phyloP scores from a whole-genome alignment of 2,113 vertebrate species.

The Setophaga kirtlandii region DNA sequence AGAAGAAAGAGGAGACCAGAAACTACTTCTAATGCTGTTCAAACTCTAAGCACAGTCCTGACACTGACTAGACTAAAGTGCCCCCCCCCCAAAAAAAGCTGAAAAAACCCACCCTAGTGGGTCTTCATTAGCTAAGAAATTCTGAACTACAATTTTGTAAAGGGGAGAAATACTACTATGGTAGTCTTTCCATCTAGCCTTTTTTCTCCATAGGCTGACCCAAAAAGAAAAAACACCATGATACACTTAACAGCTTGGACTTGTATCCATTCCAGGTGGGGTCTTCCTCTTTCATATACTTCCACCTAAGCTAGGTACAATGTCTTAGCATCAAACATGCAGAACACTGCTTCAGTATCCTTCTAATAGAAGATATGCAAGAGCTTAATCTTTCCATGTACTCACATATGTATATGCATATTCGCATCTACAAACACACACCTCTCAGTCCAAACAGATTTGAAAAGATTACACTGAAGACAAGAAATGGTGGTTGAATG shows the following conservation, averaged over 20 bases:
- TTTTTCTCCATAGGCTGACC: neutral
- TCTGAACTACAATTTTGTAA: neutral
- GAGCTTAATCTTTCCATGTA: fast-evolving
- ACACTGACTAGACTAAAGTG: neutral
- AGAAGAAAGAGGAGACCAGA: neutral
- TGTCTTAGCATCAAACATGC: neutral
- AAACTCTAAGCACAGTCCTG: neutral
- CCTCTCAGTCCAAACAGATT: neutral
- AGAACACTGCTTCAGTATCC: neutral
- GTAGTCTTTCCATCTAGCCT: neutral
- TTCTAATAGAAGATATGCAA: neutral
- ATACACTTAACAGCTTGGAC: neutral
- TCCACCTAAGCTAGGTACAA: neutral
- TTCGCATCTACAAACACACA: neutral
- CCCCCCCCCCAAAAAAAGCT: neutral
- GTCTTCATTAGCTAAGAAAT: neutral
- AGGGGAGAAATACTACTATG: neutral
- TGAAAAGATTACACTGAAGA: neutral
- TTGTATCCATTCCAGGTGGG: neutral
- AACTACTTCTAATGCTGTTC: neutral
- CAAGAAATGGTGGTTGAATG: neutral
- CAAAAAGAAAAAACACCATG: fast-evolving
- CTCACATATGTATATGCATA: neutral
- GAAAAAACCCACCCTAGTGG: fast-evolving
- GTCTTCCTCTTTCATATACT: neutral